Evolutionary conservation across 2,113 vertebrate species (phyloP).

Genomic region (Odontophorus gujanensis): DNA sequence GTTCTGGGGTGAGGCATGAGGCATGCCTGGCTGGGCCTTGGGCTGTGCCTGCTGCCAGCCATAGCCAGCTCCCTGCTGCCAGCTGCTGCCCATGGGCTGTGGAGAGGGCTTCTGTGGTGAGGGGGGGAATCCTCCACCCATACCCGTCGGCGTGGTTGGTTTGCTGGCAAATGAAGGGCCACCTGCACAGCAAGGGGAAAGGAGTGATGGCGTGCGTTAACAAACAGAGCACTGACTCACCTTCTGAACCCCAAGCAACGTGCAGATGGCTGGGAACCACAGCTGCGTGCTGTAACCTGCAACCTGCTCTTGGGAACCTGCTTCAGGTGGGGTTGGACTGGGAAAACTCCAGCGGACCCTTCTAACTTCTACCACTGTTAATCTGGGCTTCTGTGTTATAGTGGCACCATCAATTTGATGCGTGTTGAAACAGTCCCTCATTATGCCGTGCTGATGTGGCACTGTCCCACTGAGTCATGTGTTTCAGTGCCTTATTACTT

Average conservation of each 20-base stretch:
- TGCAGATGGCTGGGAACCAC: not conserved
- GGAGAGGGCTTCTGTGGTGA: conserved; percentile 92
- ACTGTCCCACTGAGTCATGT: not conserved
- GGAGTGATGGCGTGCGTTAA: rapidly evolving
- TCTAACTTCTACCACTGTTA: too few relatives aligned
- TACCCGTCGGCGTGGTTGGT: conserved; percentile 92
- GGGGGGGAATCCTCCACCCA: conserved; percentile 88
- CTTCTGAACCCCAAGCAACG: rapidly evolving
- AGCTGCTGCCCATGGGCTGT: conserved; percentile 83
- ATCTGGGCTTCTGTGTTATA: too few relatives aligned
- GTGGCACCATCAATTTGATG: not conserved
- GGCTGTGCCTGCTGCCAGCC: conserved; percentile 80
- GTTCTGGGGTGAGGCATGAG: conserved; percentile 92
- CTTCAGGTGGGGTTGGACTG: too few relatives aligned
- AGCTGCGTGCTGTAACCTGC: not conserved
- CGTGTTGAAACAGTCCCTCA: rapidly evolving
- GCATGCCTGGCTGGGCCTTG: conserved; percentile 79
- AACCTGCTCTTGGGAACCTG: not conserved
- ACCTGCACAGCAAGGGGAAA: conserved; percentile 55
- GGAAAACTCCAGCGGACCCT: too few relatives aligned
- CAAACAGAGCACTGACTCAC: not conserved
- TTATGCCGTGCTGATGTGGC: not conserved
- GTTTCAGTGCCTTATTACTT: not conserved
- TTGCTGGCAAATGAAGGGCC: conserved; percentile 94
- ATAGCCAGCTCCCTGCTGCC: conserved; percentile 84